Base-by-base conservation (phyloP, 2,888 invertebrate genomes). In the Pyrrhia umbra region DNA sequence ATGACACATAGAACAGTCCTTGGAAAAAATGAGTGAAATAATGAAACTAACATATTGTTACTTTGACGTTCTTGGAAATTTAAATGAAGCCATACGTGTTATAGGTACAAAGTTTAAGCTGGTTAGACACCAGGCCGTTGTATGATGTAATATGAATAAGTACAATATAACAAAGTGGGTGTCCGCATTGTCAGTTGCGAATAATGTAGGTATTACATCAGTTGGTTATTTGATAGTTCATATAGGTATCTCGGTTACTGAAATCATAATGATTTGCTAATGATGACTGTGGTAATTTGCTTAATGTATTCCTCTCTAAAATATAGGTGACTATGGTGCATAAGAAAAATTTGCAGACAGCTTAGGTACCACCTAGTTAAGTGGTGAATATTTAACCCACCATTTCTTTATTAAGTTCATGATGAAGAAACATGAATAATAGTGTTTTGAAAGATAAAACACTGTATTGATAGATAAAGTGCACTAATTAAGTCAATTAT, bases 1-100 rank as follows among this genome's bases (percentile, higher is more conserved):
- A 20, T 73, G 43, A 49, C 43, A 58, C 57, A 68, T 23, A 21
- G 23, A 23, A 2, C 5, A 16, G 73, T 27, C 69, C 69, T 73
- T 73, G 67, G 40, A 37, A 27, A 51, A 39, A 40, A 40, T 25
- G 43, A 16, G 18, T 15, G 39, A 45, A 72, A 50, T 66, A 69
- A 72, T 46, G 45, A 54, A 70, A 21, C 21, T 25, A 15, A 23
- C 21, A 6, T 46, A 9, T 40, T 9, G 6, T 27, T 65, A 52
- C 27, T 6, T 66, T 43, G 49, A 25, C 18, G 6, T 70, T 66
- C 67, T 58, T 54, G 37, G 73, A 50, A 72, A 66, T 59, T 49
- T n/a, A 21, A 47, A 42, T 9, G 70, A 70, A 73, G 50, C 74
- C 70, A 37, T 15, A 37, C 15, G 42, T 39, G 39, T 21, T 34